Conservation (phyloP, 1,140 invertebrate genomes). For the Proctacanthus coquilletti region DNA sequence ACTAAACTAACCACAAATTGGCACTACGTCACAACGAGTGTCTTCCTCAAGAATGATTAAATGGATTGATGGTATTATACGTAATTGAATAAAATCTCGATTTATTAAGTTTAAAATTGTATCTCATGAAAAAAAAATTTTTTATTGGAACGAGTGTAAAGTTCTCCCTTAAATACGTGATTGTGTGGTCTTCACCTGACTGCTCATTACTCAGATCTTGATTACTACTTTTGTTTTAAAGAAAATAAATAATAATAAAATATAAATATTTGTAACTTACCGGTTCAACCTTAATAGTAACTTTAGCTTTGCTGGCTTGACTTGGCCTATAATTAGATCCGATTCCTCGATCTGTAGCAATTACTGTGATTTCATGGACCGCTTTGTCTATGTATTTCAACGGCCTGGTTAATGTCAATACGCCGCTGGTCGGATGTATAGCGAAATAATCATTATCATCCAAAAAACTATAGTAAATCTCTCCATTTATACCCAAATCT, state of each 20-base stretch:
- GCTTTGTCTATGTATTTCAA: conserved; percentile 52
- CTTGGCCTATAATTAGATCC: conserved; percentile 40
- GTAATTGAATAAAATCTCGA: no score
- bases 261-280: conserved; percentile 9
- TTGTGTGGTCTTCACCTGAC: no score
- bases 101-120: no score
- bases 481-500: conserved; percentile 83
- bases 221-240: no score
- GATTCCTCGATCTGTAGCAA: conserved; percentile 69
- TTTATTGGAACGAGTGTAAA: no score
- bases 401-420: conserved; percentile 68
- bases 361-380: conserved; percentile 57
- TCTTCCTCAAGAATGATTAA: no score
- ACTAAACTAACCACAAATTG: no score
- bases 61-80: no score
- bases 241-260: neutral
- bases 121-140: no score
- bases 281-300: conserved; percentile 56
- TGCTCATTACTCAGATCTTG: no score
- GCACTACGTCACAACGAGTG: no score
- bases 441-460: conserved; percentile 71
- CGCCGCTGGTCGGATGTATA: conserved; percentile 80
- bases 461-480: conserved; percentile 91
- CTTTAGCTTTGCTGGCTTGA: conserved; percentile 49
- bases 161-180: no score